Evolutionary conservation across 2,888 invertebrate species (phyloP).

Genomic region (Tyria jacobaeae): DNA sequence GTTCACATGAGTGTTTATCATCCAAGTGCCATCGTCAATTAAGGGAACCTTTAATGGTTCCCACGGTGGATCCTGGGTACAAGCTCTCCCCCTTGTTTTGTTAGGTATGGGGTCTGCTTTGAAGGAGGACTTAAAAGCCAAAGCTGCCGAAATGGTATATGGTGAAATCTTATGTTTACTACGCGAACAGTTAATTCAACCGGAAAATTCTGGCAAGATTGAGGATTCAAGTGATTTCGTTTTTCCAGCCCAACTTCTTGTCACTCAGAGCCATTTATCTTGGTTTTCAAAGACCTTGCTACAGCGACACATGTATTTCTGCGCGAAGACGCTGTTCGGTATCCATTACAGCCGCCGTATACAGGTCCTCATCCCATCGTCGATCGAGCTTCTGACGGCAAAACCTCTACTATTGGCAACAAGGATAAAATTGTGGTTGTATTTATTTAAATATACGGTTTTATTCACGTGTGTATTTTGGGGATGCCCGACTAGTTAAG

Average conservation of each 20-base stretch:
- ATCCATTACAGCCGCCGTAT: background rate
- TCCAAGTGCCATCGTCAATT: constrained; percentile 10
- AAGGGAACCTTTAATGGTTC: constrained; percentile 12
- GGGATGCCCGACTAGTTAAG: too few species aligned
- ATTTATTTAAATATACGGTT: too few species aligned
- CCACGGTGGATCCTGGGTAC: background rate
- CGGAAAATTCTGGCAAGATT: too few species aligned
- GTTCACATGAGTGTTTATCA: background rate
- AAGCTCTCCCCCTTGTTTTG: constrained; percentile 6
- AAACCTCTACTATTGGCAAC: too few species aligned
- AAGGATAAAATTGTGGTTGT: too few species aligned
- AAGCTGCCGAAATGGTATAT: constrained; percentile 4
- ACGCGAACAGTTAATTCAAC: constrained; percentile 13
- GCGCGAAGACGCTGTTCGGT: background rate
- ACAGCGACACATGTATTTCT: background rate
- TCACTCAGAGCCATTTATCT: background rate
- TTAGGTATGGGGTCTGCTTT: constrained; percentile 8
- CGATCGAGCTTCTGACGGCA: too few species aligned
- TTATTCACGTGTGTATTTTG: too few species aligned
- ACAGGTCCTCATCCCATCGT: too few species aligned
- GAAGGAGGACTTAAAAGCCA: constrained; percentile 7
- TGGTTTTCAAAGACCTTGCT: background rate
- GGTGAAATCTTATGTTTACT: constrained; percentile 9
- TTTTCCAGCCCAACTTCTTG: background rate
- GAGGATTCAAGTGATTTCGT: too few species aligned